Base-by-base conservation (phyloP, 2,888 invertebrate species). In the Electrophaes corylata region DNA sequence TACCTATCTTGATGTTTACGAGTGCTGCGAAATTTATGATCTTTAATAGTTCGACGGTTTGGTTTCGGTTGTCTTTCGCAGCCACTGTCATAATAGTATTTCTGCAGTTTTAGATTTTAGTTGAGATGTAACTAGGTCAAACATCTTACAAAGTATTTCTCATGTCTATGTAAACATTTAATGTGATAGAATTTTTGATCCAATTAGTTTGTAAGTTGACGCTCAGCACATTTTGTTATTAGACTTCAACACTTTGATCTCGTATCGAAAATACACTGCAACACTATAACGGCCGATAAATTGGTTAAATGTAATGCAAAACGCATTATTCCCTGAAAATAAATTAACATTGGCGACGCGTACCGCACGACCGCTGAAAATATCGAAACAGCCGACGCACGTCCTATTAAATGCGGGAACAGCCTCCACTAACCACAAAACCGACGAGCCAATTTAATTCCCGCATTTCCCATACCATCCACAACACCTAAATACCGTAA, bases 361-460 rank as follows among this genome's bases (percentile, higher is more conserved):
- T 72, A 72, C 73, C 72, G 69, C 73, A 73, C 64, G 68, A 73
- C 75, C 69, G 65, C 77, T 76, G 78, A 79, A 83, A 81, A 81
- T 78, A 75, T 78, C 77, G 81, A 81, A 81, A 80, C 72, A 67
- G 67, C 52, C 77, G 78, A 77, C 76, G 69, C 73, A 73, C 78
- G 74, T 73, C 66, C 73, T 72, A 78, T 79, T 78, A 81, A 79
- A 79, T 76, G 73, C 76, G 75, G 75, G 76, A 78, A 78, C 78
- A 82, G 77, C 81, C 77, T 73, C 72, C 73, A 70, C 71, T 71
- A 71, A 84, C 85, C 84, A 79, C 85, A 83, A 72, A 76, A 78
- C 78, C 83, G 77, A 75, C 73, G 74, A 75, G 75, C 71, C 73
- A 78, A 77, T 78, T 80, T 78, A 74, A 76, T 79, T 79, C 79